Evolutionary conservation across 2,888 invertebrate genomes (phyloP), one percentile per base, ranked within the genome.

Genomic region (Cataglyphis albicans): DNA sequence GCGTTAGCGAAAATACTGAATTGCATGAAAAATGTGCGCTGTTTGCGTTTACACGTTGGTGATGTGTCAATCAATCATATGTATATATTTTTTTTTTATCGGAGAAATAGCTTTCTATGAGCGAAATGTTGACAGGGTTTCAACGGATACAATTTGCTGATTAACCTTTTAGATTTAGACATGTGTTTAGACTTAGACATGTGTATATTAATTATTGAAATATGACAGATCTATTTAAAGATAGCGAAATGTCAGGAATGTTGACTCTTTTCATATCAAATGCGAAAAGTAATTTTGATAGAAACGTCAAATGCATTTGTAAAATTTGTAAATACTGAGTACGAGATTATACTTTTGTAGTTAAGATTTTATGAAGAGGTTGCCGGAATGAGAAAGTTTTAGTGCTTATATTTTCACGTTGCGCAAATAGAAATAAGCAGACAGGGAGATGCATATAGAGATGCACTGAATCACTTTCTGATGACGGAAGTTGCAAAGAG

Each of bases 111-210:
- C 41, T 72, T 44, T 72, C 18, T 59, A 72, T 44, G 32, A 70
- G 32, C 21, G 44, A 72, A 80, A 59, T 72, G 18, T 59, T 78
- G 59, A n/a, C 29, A 21, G n/a, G 25, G 29, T 55, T 15, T 72
- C 21, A 59, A 57, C 35, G 44, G 21, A 57, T 70, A 72, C 70
- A 81, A 67, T 44, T 67, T 86, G 65, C 83, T 78, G 80, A 85
- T 84, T 72, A 82, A 82, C 73, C 76, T 57, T 57, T 29, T 5
- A 32, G n/a, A 57, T 21, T 78, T 44, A 15, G 41, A 59, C 7
- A n/a, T 10, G 70, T 35, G 29, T 29, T 29, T 29, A 29, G 29
- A 2, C 29, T 29, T 29, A 29, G 21, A 21, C 21, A 57, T 38
- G 29, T 21, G 38, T 10, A 44, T 55, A 57, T 78, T 80, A 80